Evolutionary conservation across 2,113 vertebrate species (phyloP).

Genomic region (Ramphastos sulfuratus): DNA sequence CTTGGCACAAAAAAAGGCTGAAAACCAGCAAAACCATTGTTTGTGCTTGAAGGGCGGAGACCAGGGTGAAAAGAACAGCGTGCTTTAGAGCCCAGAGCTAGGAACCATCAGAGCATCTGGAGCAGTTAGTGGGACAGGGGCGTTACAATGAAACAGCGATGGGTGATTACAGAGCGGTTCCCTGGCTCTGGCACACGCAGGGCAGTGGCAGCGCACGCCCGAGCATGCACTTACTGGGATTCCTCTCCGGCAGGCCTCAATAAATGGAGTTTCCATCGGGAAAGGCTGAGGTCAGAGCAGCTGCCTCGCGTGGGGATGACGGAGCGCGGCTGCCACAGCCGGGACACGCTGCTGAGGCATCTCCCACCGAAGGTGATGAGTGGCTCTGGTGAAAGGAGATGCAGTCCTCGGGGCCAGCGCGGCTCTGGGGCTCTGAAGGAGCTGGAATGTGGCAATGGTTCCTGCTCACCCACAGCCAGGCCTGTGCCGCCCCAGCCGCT

Average conservation of each 20-base stretch:
- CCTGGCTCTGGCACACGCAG: slow-evolving; percentile 28
- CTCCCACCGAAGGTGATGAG: rapidly evolving
- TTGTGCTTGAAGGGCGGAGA: slow-evolving; percentile 56
- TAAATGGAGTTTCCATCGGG: not conserved
- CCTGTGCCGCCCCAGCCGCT: not conserved
- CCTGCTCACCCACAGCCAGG: not conserved
- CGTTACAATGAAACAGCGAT: slow-evolving; percentile 30
- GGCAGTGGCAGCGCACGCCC: slow-evolving; percentile 13
- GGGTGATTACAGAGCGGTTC: slow-evolving; percentile 21
- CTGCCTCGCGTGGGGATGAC: rapidly evolving
- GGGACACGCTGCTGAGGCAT: not conserved
- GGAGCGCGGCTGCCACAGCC: rapidly evolving
- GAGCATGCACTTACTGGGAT: slow-evolving; percentile 5
- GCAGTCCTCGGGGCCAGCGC: not conserved
- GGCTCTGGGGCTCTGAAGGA: rapidly evolving
- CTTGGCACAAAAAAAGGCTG: slow-evolving; percentile 50
- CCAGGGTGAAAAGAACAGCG: slow-evolving; percentile 57
- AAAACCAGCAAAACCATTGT: slow-evolving; percentile 61
- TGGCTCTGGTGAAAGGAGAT: not conserved
- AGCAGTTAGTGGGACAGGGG: slow-evolving; percentile 43
- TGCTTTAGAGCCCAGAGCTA: slow-evolving; percentile 65
- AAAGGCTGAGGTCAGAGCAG: not conserved
- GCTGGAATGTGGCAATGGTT: rapidly evolving
- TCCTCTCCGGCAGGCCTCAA: slow-evolving; percentile 24
- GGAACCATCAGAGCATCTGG: slow-evolving; percentile 61